Conservation (phyloP, 2,797 vertebrate genomes). For the Leptodactylus fallax region DNA sequence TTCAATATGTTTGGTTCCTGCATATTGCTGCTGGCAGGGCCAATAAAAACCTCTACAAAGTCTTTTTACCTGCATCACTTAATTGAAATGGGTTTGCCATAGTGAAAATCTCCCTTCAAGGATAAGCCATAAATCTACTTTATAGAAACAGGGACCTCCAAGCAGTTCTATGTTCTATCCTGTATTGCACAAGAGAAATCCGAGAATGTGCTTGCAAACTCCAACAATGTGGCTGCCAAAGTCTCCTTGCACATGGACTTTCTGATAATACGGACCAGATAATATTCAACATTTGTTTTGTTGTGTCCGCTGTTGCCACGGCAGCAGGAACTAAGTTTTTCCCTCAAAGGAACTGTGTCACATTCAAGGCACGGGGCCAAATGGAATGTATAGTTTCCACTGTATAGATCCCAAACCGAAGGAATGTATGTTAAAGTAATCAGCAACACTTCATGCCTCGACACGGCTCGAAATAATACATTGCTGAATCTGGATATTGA, state of each 20-base stretch:
- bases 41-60: not conserved
- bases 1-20: not conserved
- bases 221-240: conserved; percentile 19
- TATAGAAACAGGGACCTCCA: conserved; percentile 10
- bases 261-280: conserved; percentile 54
- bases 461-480: not conserved
- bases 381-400: conserved; percentile 49
- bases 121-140: not conserved
- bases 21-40: not conserved
- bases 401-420: conserved; percentile 32
- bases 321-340: conserved; percentile 19
- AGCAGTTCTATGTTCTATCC: conserved; percentile 5
- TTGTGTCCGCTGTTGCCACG: conserved; percentile 38
- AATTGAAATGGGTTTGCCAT: not conserved
- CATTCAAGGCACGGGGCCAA: conserved; percentile 59
- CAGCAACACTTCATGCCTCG: conserved; percentile 5
- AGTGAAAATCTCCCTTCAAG: not conserved
- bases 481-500: not conserved
- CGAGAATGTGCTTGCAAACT: conserved; percentile 44
- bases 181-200: conserved; percentile 30
- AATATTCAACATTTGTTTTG: conserved; percentile 31
- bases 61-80: not conserved
- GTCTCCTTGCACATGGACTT: conserved; percentile 9
- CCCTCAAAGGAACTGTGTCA: conserved; percentile 49
- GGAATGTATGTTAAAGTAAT: conserved; percentile 40